These are phyloP conservation scores for Bombus sibiricus DNA, from an alignment of 1,140 invertebrate species.

Conservation along the genomic window DNA sequence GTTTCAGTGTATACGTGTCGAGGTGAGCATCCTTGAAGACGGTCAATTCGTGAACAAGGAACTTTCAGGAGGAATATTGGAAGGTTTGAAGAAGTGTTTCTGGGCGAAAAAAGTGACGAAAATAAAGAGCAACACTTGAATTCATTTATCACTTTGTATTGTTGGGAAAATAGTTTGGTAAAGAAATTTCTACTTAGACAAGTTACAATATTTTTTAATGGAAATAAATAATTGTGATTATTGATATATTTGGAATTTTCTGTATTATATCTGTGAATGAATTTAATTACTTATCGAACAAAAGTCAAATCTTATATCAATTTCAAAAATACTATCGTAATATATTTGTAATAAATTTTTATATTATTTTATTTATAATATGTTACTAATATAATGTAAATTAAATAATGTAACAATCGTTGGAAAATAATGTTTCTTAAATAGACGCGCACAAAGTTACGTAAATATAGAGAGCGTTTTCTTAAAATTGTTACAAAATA, in stretches of 20 bases:
- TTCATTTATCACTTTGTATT: background rate
- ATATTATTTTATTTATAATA: no score
- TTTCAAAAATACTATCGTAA: no score
- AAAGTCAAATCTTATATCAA: no score
- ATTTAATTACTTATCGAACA: no score
- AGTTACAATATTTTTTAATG: background rate
- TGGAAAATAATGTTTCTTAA: no score
- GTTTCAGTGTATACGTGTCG: background rate
- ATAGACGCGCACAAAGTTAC: no score
- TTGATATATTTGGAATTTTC: background rate
- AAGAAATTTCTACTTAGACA: background rate
- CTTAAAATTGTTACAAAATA: no score
- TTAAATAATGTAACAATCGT: no score
- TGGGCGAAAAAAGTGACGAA: background rate
- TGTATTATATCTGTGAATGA: background rate
- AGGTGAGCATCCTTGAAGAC: background rate
- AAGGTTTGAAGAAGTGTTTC: background rate
- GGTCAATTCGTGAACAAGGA: background rate
- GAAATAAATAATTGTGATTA: background rate
- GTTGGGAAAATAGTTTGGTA: no score
- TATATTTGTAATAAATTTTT: no score
- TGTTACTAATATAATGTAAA: no score
- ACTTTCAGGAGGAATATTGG: background rate
- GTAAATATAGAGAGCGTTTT: no score
- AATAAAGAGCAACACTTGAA: background rate